phyloP scores from a whole-genome alignment of 2,797 vertebrate genomes.

The Corythornis leucogaster region DNA sequence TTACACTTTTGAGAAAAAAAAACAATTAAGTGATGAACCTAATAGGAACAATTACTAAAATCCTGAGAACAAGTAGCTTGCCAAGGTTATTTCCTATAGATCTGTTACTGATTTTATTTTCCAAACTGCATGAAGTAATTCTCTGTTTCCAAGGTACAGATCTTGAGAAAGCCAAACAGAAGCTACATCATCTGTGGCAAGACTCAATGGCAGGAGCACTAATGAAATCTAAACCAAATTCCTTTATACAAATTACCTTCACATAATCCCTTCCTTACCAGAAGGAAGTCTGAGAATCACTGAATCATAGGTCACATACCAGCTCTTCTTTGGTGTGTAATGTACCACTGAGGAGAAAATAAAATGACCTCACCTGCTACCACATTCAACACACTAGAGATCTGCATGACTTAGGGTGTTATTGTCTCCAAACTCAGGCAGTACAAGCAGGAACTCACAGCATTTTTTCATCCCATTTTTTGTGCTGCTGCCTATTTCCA shows the following conservation, averaged over 20 bases:
- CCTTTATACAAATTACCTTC: background rate
- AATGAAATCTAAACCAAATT: background rate
- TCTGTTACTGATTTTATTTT: background rate
- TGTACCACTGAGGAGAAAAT: background rate
- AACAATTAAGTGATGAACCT: background rate
- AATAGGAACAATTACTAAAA: background rate
- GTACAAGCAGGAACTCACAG: background rate
- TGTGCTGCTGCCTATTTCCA: background rate
- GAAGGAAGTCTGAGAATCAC: background rate
- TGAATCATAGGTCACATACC: background rate
- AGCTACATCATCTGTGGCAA: background rate
- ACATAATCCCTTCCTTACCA: background rate
- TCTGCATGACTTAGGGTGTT: background rate
- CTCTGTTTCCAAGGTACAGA: background rate
- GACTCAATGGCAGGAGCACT: background rate
- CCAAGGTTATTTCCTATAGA: background rate
- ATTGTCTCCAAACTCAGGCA: background rate
- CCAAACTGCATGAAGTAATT: background rate
- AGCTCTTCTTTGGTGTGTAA: background rate
- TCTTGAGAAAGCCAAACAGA: background rate
- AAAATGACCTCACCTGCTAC: background rate
- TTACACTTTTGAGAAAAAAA: background rate
- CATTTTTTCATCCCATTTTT: background rate
- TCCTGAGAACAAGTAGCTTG: background rate
- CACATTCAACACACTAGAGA: background rate